Percentiles rank a stretch among this genome's conserved stretches.
Evolutionary conservation across 2,888 invertebrate genomes (phyloP).

Genomic region (Himalopsyche japonica): DNA sequence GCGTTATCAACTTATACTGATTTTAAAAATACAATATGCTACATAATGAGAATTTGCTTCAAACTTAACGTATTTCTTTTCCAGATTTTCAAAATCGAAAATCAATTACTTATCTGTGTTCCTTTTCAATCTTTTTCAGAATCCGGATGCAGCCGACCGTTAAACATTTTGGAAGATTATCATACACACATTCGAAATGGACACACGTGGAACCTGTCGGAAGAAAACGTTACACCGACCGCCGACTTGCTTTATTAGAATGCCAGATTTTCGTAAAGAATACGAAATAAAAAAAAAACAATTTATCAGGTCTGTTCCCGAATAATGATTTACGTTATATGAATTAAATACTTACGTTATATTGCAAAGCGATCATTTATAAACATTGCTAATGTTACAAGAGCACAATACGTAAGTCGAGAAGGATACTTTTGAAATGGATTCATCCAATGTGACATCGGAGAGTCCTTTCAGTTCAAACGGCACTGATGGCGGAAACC

Average conservation of each 20-base stretch:
- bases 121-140: background rate
- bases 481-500: conserved; percentile 61
- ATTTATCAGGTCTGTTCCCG: background rate
- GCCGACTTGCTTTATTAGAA: background rate
- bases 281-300: background rate
- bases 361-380: no score
- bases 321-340: background rate
- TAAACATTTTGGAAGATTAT: no score
- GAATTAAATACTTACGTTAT: no score
- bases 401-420: background rate
- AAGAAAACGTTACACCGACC: background rate
- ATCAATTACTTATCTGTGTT: no score
- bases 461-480: conserved; percentile 50
- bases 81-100: no score
- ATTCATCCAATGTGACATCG: conserved; percentile 42
- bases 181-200: background rate
- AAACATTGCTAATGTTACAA: no score
- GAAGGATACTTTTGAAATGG: background rate
- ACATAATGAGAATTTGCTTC: no score
- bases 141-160: no score
- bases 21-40: no score
- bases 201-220: background rate
- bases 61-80: no score
- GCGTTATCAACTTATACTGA: no score
- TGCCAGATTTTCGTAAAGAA: background rate